Base-by-base conservation (phyloP, 2,113 vertebrate genomes). In the Emydura subglobosa region DNA sequence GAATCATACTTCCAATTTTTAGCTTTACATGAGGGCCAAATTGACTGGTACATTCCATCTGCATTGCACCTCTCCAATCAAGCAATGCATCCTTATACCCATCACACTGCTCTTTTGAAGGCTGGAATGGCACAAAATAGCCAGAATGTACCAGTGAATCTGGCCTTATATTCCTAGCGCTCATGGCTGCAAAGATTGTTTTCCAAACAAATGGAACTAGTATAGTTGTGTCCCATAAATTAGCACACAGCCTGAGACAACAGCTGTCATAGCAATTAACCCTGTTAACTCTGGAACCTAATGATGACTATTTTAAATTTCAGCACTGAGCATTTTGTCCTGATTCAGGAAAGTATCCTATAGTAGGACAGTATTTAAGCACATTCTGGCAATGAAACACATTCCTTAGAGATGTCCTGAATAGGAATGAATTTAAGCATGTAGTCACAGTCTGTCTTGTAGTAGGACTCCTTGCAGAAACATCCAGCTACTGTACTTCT, bases 131-230 rank as follows among this genome's bases (percentile, higher is more conserved):
- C 85, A 55, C 19, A 53, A 31, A 87, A 74, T 6, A 90, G 42
- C 76, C 39, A 82, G 21, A 24, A 74, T 90, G 6, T 8, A 34
- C 2, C 51, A 68, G 42, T 34, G 85, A 31, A 19, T 21, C 42
- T n/a, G 11, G 16, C 42, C 49, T 0, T 0, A 31, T 3, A 39
- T 2, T 24, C 25, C 86, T 61, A 1, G 0, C 4, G 11, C 31
- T 57, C n/a, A 24, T 10, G 3, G 13, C 12, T 44, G 7, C 44
- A 79, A 47, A 53, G 82, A 79, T 0, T 79, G 39, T 16, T 81
- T 86, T 78, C 88, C 39, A 78, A 80, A 11, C 12, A 42, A 16
- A 11, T 0, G 0, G 0, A 1, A 11, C 76, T 21, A 21, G 8
- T 39, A 55, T n/a, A 86, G 79, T 31, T 22, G 31, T 6, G 7